These are phyloP conservation scores for Dasypolia templi DNA, from an alignment of 2,888 invertebrate genomes.

Conservation along the genomic window DNA sequence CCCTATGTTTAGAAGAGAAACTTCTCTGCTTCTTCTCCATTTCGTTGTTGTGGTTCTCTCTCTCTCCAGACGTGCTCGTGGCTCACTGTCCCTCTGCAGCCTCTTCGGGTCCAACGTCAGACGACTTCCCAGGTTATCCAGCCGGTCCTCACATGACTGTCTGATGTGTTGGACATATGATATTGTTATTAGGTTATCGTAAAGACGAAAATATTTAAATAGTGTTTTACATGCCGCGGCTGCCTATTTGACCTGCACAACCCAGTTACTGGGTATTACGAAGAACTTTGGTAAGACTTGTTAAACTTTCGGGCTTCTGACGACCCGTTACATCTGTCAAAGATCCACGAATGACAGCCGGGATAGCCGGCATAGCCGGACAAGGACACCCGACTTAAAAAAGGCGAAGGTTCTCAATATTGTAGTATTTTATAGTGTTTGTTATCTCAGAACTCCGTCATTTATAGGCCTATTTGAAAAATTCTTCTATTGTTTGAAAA, in stretches of 20 bases:
- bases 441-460: too few species aligned
- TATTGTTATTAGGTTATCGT: not conserved
- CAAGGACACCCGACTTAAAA: too few species aligned
- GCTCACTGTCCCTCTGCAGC: conserved; percentile 81
- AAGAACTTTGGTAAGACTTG: not conserved
- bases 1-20: conserved; percentile 82
- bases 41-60: conserved; percentile 87
- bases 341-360: not conserved
- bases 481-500: too few species aligned
- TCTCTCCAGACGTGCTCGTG: conserved; percentile 84
- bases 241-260: not conserved
- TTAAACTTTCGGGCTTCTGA: not conserved
- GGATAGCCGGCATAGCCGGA: too few species aligned
- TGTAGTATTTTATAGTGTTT: too few species aligned
- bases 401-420: too few species aligned
- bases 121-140: conserved; percentile 88
- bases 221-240: not conserved
- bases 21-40: conserved; percentile 85
- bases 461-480: too few species aligned
- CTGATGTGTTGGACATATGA: conserved; percentile 88
- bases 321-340: not conserved
- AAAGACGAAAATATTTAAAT: not conserved
- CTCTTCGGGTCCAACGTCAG: conserved; percentile 83
- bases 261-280: not conserved
- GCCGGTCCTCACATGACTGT: conserved; percentile 94